Evolutionary conservation across 2,113 vertebrate genomes (phyloP), one percentile per base, ranked within the genome.

Genomic region (Chlamydotis undulata): DNA sequence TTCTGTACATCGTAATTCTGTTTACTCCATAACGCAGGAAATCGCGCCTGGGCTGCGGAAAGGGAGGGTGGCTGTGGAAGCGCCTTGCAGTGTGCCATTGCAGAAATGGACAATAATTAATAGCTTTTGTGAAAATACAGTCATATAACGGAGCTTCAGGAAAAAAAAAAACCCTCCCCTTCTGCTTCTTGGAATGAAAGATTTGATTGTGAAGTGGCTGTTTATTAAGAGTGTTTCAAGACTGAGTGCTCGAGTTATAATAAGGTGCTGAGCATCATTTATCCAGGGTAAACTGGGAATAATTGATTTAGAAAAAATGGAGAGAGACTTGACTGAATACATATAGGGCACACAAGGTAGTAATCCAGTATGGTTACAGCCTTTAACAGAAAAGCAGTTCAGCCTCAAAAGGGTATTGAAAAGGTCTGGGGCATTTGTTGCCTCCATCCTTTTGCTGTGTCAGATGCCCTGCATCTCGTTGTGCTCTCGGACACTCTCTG

Each of bases 1-100:
- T 55, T 80, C 70, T 49, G n/a, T 18, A 29, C 69, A 37, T 7
- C 33, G 69, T 15, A 55, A 92, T 92, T 73, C 83, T 91, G 53
- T 82, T 91, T 87, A 37, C 49, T 84, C 50, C 81, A 15, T 12
- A 60, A n/a, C 50, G 92, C 91, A 96, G 94, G 95, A 94, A 96
- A 94, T 87, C 76, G 83, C 7, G 12, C 92, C 49, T 33, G 84
- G 73, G 61, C 60, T 90, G 93, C 68, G 76, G 39, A 85, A 61
- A 37, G 45, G 77, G 53, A 93, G 52, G 85, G 70, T 1, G 4
- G 87, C 37, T n/a, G 64, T 65, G 37, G 50, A 89, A 92, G 47
- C 52, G 57, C 55, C 86, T 43, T 55, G 76, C 25, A 37, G 45
- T 7, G 35, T 24, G 76, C 49, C 0, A 0, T 63, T 68, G 21